These are phyloP conservation scores for Leptestheria dahalacensis DNA, from an alignment of 1,140 invertebrate species.

Conservation along the genomic window DNA sequence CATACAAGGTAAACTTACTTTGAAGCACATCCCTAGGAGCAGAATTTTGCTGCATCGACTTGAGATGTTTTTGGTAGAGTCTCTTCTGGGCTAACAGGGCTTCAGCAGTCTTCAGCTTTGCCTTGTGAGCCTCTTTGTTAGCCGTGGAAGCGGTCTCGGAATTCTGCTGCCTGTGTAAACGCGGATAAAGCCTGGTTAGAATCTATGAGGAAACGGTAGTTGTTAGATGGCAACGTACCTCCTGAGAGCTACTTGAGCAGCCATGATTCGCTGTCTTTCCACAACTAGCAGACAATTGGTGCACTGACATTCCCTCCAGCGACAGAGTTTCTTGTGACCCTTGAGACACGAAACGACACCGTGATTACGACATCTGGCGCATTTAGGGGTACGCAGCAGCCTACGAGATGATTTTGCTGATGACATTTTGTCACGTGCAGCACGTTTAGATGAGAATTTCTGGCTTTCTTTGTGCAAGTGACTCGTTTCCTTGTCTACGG, in stretches of 20 bases:
- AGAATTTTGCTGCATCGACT: conserved; percentile 29
- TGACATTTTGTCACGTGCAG: neutral
- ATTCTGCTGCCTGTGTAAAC: conserved; percentile 25
- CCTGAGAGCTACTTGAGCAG: conserved; percentile 50
- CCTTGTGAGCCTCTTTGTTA: conserved; percentile 19
- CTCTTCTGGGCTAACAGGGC: conserved; percentile 30
- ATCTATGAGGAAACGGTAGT: neutral
- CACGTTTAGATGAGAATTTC: no score
- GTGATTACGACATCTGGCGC: conserved; percentile 73
- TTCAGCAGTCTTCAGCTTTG: conserved; percentile 23
- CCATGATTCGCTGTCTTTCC: conserved; percentile 76
- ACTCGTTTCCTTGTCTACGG: no score
- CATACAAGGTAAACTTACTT: no score
- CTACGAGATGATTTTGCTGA: neutral
- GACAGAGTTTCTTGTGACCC: conserved; percentile 65
- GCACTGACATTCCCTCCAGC: conserved; percentile 65
- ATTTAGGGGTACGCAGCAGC: conserved; percentile 55
- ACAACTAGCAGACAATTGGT: conserved; percentile 73
- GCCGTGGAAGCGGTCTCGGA: conserved; percentile 21
- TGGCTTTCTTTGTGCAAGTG: no score
- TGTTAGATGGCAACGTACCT: conserved; percentile 22
- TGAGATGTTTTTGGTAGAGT: conserved; percentile 30
- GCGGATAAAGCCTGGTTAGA: conserved; percentile 4
- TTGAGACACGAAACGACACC: conserved; percentile 75
- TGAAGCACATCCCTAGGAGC: conserved; percentile 26